Base-by-base conservation (phyloP, 1,140 invertebrate species). In the Pissodes strobi region DNA sequence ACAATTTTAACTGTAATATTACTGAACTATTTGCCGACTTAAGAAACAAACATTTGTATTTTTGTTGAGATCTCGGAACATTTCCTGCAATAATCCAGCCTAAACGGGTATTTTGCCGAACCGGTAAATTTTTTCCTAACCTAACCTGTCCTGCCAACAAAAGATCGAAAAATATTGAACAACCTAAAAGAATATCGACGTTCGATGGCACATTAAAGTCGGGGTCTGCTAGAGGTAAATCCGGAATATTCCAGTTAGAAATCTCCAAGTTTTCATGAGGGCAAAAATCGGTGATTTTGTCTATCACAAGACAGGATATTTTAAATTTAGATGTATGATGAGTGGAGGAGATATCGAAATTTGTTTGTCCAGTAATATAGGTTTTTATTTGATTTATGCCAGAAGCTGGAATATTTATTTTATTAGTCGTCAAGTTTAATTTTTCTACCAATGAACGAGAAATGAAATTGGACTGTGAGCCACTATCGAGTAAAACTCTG, bases 181-280 rank as follows among this genome's bases (percentile, higher is more conserved):
- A 38, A 12, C 66, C 66, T 17, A 66, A 9, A 15, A 66, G 37
- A 34, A 66, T 25, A 17, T 62, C 59, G n/a, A 62, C 46, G 21
- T 39, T 23, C 19, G 17, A 23, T 10, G 39, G 5, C 15, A 19
- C 6, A 34, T 57, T 43, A 43, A 43, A 57, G 8, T 39, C n/a
- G 9, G 37, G 53, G 43, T 57, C 37, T 1, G 37, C 17, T 12
- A 57, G 21, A 9, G 12, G 25, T 17, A 48, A 6, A 46, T 59
- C 27, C 6, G 53, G 38, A 2, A 57, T 22, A 43, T 41, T 57
- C 1, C 41, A 41, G n/a, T 12, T 22, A 18, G 39, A 13, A 17
- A 21, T 57, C 2, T 57, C 37, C 9, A 57, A 43, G 2, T 13
- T 43, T 9, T 17, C 9, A 13, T 57, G 53, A 21, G 53, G 53